These are phyloP conservation scores for Bufo bufo DNA, from an alignment of 2,113 vertebrate genomes.

Conservation along the genomic window DNA sequence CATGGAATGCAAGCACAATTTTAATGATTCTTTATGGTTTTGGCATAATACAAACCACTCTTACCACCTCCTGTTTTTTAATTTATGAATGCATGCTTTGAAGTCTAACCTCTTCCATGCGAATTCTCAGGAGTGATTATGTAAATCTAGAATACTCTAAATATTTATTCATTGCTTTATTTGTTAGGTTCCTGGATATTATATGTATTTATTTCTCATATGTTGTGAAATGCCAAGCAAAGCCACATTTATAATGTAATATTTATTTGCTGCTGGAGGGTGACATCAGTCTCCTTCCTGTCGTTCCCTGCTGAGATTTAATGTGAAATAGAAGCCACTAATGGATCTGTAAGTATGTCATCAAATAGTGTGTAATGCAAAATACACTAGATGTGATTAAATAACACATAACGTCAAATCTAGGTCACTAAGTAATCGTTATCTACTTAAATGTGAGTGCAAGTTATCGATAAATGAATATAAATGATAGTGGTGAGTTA, in stretches of 20 bases:
- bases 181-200: neutral
- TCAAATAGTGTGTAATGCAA: neutral
- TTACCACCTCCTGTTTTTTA: neutral
- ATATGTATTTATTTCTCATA: neutral
- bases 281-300: conserved; percentile 35
- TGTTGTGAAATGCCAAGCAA: neutral
- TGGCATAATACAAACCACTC: neutral
- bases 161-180: conserved; percentile 11
- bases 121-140: neutral
- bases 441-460: conserved; percentile 3
- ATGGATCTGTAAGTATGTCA: conserved; percentile 35
- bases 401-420: neutral
- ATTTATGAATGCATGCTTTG: neutral
- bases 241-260: conserved; percentile 30
- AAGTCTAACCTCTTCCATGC: neutral
- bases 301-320: conserved; percentile 2
- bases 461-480: neutral
- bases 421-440: conserved; percentile 22
- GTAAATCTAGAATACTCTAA: conserved; percentile 4
- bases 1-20: neutral
- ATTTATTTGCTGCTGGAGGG: conserved; percentile 39
- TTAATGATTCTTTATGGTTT: neutral
- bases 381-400: conserved; percentile 6
- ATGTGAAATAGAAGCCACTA: conserved; percentile 30
- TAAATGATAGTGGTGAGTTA: conserved; percentile 17